Evolutionary conservation across 2,888 invertebrate genomes (phyloP).

Genomic region (Oxytorus armatus): DNA sequence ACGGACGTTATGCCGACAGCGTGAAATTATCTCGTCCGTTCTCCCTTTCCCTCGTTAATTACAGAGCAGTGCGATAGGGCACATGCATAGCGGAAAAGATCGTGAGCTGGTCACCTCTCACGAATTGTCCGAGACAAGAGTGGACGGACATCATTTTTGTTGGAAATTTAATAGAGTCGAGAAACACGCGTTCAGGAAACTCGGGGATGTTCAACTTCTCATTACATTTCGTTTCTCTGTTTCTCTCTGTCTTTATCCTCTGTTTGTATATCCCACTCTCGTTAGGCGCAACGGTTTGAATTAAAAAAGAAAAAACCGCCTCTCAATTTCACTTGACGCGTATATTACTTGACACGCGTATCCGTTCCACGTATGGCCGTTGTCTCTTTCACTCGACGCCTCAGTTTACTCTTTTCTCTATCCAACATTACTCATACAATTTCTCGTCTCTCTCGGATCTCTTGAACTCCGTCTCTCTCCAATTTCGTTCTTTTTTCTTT

Average conservation of each 20-base stretch:
- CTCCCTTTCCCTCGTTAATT: constrained; percentile 63
- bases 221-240: constrained; percentile 12
- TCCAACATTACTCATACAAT: too few relatives aligned
- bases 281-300: constrained; percentile 27
- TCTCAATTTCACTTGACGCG: constrained; percentile 51
- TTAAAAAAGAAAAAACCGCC: constrained; percentile 39
- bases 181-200: constrained; percentile 73
- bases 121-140: constrained; percentile 43
- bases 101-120: constrained; percentile 39
- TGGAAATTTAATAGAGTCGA: constrained; percentile 76
- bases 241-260: too few relatives aligned
- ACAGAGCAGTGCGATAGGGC: constrained; percentile 36
- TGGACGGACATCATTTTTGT: too few relatives aligned
- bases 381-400: too few relatives aligned
- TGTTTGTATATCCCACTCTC: not conserved
- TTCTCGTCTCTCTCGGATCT: too few relatives aligned
- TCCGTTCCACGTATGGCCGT: constrained; percentile 71
- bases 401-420: too few relatives aligned
- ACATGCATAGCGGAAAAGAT: not conserved
- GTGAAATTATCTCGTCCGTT: constrained; percentile 78
- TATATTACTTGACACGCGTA: constrained; percentile 72
- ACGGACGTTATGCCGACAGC: constrained; percentile 75
- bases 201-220: constrained; percentile 69
- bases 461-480: too few relatives aligned
- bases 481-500: too few relatives aligned